Evolutionary conservation across 2,113 vertebrate species (phyloP).

Genomic region (Nycticorax nycticorax): DNA sequence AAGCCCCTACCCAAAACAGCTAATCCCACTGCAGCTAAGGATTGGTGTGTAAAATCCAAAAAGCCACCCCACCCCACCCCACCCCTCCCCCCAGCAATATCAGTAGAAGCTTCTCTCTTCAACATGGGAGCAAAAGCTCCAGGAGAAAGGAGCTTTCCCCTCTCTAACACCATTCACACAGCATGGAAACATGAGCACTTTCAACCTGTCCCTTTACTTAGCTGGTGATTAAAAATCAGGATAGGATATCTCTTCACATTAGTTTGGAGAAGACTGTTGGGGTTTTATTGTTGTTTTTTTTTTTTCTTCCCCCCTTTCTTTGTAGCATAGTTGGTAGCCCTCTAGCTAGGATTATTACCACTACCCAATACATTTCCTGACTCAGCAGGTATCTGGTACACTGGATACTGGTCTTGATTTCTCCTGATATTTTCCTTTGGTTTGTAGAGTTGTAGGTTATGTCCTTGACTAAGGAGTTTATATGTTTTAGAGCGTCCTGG

Average conservation of each 20-base stretch:
- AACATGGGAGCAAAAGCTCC: not conserved
- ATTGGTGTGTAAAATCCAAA: not conserved
- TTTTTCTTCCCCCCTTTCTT: not conserved
- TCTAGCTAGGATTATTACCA: not conserved
- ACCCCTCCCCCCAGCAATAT: no score
- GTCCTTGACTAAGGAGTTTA: not conserved
- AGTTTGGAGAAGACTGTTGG: not conserved
- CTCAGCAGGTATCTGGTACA: not conserved
- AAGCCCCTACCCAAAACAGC: not conserved
- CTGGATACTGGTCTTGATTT: not conserved
- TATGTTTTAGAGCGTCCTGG: not conserved
- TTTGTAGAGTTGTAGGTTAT: not conserved
- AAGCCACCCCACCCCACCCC: no score
- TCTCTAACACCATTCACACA: not conserved
- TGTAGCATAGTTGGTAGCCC: not conserved
- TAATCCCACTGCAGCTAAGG: not conserved
- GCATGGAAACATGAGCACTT: not conserved
- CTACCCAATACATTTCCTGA: not conserved
- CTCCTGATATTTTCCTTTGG: not conserved
- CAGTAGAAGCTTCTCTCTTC: not conserved
- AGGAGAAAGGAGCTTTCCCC: not conserved
- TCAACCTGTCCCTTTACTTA: not conserved
- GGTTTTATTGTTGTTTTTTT: not conserved
- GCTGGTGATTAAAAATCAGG: not conserved
- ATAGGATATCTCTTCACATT: rapidly evolving